These are phyloP conservation scores for Zosterops hypoxanthus DNA, from an alignment of 2,113 vertebrate genomes.

Conservation along the genomic window DNA sequence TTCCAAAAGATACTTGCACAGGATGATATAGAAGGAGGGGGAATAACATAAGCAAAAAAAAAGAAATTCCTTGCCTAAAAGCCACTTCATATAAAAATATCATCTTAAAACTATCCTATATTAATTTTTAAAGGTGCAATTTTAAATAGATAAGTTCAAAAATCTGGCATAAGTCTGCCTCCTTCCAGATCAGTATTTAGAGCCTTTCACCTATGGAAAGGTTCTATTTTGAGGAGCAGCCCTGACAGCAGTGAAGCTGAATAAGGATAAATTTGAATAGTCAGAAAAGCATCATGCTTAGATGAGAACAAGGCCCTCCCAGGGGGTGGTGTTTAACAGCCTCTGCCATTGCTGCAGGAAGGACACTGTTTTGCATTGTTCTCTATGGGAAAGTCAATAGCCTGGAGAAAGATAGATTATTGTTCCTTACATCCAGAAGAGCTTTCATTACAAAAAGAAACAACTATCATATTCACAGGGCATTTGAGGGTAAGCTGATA, in stretches of 20 bases:
- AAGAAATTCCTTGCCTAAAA: not conserved
- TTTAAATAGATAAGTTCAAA: not conserved
- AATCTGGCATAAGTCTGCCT: not conserved
- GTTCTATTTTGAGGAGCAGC: not conserved
- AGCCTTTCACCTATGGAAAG: not conserved
- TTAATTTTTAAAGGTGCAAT: not conserved
- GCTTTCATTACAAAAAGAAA: not conserved
- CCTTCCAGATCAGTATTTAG: not conserved
- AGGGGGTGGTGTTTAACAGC: not conserved
- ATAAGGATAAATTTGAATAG: conserved; percentile 19
- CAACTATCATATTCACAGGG: not conserved
- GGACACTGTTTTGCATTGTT: not conserved
- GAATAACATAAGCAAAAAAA: not conserved
- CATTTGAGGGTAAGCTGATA: not conserved
- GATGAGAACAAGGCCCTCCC: not conserved
- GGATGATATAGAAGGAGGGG: not conserved
- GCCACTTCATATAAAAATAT: not conserved
- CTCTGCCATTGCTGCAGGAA: not conserved
- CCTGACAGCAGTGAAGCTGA: not conserved
- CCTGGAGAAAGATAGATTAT: conserved; percentile 18
- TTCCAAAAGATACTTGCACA: not conserved
- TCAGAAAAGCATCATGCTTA: not conserved
- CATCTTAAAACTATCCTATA: not conserved
- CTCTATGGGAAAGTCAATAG: conserved; percentile 5
- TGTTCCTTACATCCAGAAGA: not conserved